A percentile compares a stretch with the other conserved stretches of the same genome.
phyloP scores from a whole-genome alignment of 2,888 invertebrate species.

The Tortricodes alternella region DNA sequence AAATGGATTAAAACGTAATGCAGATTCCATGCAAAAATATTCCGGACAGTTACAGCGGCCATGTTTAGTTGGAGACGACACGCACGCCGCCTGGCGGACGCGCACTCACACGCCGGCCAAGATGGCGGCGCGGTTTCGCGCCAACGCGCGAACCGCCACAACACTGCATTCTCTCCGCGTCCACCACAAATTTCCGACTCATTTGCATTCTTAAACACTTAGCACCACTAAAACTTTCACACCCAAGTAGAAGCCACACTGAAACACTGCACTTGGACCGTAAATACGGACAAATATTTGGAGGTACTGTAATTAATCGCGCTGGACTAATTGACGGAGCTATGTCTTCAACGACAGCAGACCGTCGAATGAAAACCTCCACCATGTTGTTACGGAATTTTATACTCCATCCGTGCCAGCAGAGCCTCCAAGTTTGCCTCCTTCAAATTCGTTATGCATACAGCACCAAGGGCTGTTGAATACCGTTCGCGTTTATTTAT shows the following conservation, averaged over 20 bases:
- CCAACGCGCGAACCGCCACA: conserved; percentile 40
- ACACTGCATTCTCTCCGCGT: conserved; percentile 53
- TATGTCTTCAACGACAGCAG: conserved; percentile 79
- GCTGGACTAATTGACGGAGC: conserved; percentile 72
- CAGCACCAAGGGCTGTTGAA: conserved; percentile 84
- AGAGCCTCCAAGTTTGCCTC: conserved; percentile 84
- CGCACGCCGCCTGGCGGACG: conserved; percentile 74
- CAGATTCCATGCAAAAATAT: conserved; percentile 73
- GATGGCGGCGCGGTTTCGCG: conserved; percentile 58
- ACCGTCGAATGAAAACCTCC: conserved; percentile 81
- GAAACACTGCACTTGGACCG: background rate
- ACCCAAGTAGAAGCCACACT: conserved; percentile 13
- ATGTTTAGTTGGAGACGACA: conserved; percentile 61
- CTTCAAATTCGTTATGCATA: conserved; percentile 84
- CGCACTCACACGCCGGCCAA: conserved; percentile 61
- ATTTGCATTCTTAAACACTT: conserved; percentile 55
- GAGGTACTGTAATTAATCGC: conserved; percentile 37
- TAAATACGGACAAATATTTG: background rate
- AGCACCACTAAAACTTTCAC: conserved; percentile 37
- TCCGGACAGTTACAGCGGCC: conserved; percentile 63
- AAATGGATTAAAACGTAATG: conserved; percentile 35
- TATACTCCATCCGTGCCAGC: conserved; percentile 82
- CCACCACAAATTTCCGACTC: conserved; percentile 47
- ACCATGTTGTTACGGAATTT: conserved; percentile 83
- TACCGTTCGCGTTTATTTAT: conserved; percentile 84